A percentile compares a stretch with the other conserved stretches of the same genome.
phyloP scores from a whole-genome alignment of 1,140 invertebrate species.

The Psilanteris sp. region DNA sequence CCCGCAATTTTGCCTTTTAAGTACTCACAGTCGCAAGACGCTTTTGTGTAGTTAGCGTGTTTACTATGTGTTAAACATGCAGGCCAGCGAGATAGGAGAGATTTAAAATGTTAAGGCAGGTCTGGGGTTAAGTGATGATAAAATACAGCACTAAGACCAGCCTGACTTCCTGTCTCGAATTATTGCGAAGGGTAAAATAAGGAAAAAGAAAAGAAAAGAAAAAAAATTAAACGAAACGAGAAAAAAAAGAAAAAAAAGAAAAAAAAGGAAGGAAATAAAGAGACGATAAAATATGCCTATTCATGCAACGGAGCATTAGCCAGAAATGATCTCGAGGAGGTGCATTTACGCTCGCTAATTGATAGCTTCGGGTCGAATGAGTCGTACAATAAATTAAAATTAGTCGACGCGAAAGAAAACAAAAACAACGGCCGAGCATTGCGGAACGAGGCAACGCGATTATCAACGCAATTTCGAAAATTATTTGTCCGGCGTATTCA shows the following conservation, averaged over 20 bases:
- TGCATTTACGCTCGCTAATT: constrained; percentile 23
- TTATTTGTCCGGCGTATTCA: constrained; percentile 61
- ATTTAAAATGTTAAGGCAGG: constrained; percentile 79
- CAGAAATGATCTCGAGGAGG: constrained; percentile 30
- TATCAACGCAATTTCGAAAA: constrained; percentile 69
- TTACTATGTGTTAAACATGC: constrained; percentile 65
- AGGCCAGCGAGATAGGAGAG: constrained; percentile 71
- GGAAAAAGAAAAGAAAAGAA: too few species aligned
- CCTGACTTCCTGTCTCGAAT: constrained; percentile 74
- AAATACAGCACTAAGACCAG: constrained; percentile 75
- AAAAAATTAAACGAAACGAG: too few species aligned
- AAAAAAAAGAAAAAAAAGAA: too few species aligned
- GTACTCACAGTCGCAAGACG: not conserved
- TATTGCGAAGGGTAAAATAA: too few species aligned
- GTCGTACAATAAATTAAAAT: constrained; percentile 34
- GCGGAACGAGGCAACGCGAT: too few species aligned
- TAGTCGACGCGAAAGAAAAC: not conserved
- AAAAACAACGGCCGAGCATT: too few species aligned
- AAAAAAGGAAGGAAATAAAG: constrained; percentile 66
- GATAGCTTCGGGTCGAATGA: constrained; percentile 15
- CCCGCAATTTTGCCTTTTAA: too few species aligned
- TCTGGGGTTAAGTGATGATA: constrained; percentile 78
- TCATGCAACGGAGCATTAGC: constrained; percentile 40
- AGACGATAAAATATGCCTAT: constrained; percentile 47
- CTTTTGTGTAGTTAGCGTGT: constrained; percentile 47